Percentiles rank a stretch among this genome's conserved stretches.
Evolutionary conservation across 2,797 vertebrate genomes (phyloP).

Genomic region (Enteromius fasciolatus): DNA sequence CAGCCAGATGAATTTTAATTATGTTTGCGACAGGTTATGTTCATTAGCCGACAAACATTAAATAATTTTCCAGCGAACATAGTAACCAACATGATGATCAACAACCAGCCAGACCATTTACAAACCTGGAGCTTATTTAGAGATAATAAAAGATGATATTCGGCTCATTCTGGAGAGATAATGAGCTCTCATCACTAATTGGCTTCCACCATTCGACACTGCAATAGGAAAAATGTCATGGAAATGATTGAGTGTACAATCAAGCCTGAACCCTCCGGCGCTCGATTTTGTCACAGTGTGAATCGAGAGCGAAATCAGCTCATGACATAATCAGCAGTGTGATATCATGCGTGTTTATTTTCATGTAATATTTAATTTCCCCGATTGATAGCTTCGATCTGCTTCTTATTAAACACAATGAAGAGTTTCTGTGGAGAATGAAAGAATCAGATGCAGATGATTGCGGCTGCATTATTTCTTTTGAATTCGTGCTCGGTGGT

Average conservation of each 20-base stretch:
- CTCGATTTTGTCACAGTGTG: slow-evolving; percentile 10
- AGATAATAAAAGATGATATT: slow-evolving; percentile 32
- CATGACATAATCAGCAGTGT: slow-evolving; percentile 38
- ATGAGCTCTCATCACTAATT: slow-evolving; percentile 36
- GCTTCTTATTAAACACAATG: slow-evolving; percentile 12
- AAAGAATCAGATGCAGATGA: slow-evolving; percentile 21
- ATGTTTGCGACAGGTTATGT: neutral
- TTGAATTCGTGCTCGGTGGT: slow-evolving; percentile 14
- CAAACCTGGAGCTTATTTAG: slow-evolving; percentile 22
- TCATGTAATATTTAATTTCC: slow-evolving; percentile 40
- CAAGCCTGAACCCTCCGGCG: slow-evolving; percentile 3
- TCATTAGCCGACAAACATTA: neutral
- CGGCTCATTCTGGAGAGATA: slow-evolving; percentile 21
- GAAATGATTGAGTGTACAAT: slow-evolving; percentile 37
- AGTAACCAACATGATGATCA: slow-evolving; percentile 4
- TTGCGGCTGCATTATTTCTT: slow-evolving; percentile 21
- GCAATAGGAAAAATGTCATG: slow-evolving; percentile 31
- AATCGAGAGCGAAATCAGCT: slow-evolving; percentile 15
- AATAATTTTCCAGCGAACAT: neutral
- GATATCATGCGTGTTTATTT: slow-evolving; percentile 21
- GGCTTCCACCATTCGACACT: neutral
- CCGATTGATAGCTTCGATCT: slow-evolving; percentile 38
- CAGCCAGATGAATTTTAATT: neutral
- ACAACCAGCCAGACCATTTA: neutral
- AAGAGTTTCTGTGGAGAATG: slow-evolving; percentile 21